These are phyloP conservation scores for Lagopus leucura DNA, from an alignment of 2,113 vertebrate genomes.

Conservation along the genomic window DNA sequence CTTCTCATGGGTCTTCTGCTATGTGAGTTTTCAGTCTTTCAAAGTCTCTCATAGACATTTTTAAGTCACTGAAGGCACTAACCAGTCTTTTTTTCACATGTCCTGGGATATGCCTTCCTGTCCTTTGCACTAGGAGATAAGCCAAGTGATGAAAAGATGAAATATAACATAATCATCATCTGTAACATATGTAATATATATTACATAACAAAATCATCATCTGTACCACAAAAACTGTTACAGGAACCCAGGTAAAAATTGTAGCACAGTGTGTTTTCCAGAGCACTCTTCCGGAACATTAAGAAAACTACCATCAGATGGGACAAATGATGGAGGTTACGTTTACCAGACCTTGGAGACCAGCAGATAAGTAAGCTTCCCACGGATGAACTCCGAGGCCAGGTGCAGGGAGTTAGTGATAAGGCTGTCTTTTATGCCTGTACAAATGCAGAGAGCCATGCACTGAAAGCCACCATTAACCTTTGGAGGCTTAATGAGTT, in stretches of 20 bases:
- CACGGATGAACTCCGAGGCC: background rate
- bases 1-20: background rate
- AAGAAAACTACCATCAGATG: background rate
- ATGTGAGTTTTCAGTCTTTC: background rate
- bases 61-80: background rate
- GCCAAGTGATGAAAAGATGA: background rate
- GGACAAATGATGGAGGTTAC: background rate
- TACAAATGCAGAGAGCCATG: background rate
- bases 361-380: constrained; percentile 7
- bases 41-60: background rate
- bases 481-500: constrained; percentile 11
- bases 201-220: too few species aligned
- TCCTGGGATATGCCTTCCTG: background rate
- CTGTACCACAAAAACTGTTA: background rate
- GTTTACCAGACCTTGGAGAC: background rate
- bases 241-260: background rate
- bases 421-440: constrained; percentile 7
- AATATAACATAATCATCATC: background rate
- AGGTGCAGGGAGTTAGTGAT: background rate
- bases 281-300: background rate
- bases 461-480: background rate
- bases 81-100: background rate
- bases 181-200: too few species aligned
- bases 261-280: background rate
- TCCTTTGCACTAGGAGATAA: background rate